Conservation (phyloP, 2,113 vertebrate species). For the Tragelaphus strepsiceros region DNA sequence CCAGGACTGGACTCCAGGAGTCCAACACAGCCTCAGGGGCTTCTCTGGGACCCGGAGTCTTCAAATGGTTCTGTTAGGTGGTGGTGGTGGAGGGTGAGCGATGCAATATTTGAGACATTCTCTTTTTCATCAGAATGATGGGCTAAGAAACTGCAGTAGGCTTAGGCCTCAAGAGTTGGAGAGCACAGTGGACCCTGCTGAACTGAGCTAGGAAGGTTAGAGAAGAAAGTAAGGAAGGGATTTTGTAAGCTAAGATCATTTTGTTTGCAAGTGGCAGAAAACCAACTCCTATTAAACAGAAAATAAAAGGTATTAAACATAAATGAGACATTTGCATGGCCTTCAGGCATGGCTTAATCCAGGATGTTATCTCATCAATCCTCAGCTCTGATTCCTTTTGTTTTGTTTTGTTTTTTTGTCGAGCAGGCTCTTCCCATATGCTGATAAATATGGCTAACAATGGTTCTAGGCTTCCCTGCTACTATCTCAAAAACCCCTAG, state of each 20-base stretch:
- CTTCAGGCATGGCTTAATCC: background rate
- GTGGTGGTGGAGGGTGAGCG: background rate
- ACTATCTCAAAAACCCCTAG: background rate
- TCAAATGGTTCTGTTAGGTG: background rate
- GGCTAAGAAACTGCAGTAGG: background rate
- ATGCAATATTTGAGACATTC: background rate
- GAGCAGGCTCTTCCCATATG: background rate
- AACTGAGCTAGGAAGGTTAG: background rate
- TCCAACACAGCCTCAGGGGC: background rate
- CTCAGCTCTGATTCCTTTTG: background rate
- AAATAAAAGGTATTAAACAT: background rate
- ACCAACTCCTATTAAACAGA: background rate
- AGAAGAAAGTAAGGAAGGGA: background rate
- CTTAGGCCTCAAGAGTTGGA: background rate
- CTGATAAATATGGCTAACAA: background rate
- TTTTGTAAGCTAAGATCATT: background rate
- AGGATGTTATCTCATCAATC: background rate
- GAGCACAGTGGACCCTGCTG: background rate
- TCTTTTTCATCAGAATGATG: background rate
- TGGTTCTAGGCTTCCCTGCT: background rate
- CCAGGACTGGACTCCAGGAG: background rate
- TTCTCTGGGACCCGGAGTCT: background rate
- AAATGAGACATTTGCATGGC: background rate
- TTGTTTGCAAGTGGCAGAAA: background rate
- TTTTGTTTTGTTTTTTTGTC: background rate